Evolutionary conservation across 2,888 invertebrate genomes (phyloP).

Genomic region (Acronicta leporina): DNA sequence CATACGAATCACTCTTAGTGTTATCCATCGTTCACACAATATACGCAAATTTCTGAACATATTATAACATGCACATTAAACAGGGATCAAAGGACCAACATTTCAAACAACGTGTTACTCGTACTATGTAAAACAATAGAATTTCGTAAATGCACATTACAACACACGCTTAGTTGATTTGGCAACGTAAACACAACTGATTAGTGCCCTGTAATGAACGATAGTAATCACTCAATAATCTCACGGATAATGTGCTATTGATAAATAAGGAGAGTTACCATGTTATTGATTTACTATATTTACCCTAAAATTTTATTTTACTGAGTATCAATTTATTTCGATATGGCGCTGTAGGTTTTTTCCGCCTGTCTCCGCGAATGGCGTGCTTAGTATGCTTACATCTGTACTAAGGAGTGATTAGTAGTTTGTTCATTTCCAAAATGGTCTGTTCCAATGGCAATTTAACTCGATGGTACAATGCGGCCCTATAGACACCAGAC

Average conservation of each 20-base stretch:
- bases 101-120: conserved; percentile 1
- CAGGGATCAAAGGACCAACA: conserved; percentile 8
- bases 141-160: conserved; percentile 15
- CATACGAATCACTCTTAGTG: neutral
- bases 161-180: conserved; percentile 39
- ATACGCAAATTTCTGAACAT: conserved; percentile 17
- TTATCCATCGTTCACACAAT: conserved; percentile 15
- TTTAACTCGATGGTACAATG: no score
- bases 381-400: no score
- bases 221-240: conserved; percentile 65
- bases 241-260: conserved; percentile 61
- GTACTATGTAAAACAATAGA: conserved; percentile 16
- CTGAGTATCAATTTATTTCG: no score
- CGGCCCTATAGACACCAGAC: no score
- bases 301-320: no score
- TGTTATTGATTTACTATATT: neutral
- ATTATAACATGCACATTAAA: conserved; percentile 16
- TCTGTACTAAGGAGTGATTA: no score
- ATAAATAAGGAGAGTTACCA: conserved; percentile 39
- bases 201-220: conserved; percentile 47
- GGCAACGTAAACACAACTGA: conserved; percentile 71
- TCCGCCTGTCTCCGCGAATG: no score
- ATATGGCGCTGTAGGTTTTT: no score
- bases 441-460: no score
- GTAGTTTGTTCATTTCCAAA: no score